phyloP scores from a whole-genome alignment of 2,888 invertebrate genomes.

The Melanotus villosus region DNA sequence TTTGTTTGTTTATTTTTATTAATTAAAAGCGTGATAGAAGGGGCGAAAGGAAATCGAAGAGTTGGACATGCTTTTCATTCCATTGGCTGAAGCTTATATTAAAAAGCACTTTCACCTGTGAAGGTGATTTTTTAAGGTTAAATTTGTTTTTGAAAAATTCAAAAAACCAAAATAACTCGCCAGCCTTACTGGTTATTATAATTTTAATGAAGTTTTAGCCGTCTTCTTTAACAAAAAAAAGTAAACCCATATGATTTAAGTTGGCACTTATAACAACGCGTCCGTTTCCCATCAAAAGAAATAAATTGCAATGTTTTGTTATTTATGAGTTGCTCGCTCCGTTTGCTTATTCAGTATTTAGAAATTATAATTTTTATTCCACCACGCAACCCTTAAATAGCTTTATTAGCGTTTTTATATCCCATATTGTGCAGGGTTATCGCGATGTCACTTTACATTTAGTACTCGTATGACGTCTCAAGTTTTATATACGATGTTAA shows the following conservation, averaged over 20 bases:
- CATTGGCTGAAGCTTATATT: too few species aligned
- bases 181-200: too few species aligned
- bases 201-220: too few species aligned
- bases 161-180: too few species aligned
- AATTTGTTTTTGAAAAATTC: too few species aligned
- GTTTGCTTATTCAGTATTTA: slow-evolving; percentile 26
- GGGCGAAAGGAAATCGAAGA: too few species aligned
- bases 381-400: slow-evolving; percentile 33
- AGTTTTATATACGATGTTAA: slow-evolving; percentile 13
- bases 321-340: slow-evolving; percentile 18
- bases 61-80: too few species aligned
- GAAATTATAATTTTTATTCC: slow-evolving; percentile 37
- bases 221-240: slow-evolving; percentile 7
- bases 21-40: too few species aligned
- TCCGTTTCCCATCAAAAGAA: slow-evolving; percentile 16
- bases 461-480: slow-evolving; percentile 10
- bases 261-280: slow-evolving; percentile 21
- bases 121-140: too few species aligned
- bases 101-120: too few species aligned
- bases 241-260: slow-evolving; percentile 21
- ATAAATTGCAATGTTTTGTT: slow-evolving; percentile 28
- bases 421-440: slow-evolving; percentile 14
- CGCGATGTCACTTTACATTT: slow-evolving; percentile 17
- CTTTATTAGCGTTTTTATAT: slow-evolving; percentile 35
- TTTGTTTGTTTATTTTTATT: too few species aligned